A percentile compares a stretch with the other conserved stretches of the same genome.
Evolutionary conservation across 1,140 invertebrate species (phyloP).

Genomic region (Zaprionus inermis): DNA sequence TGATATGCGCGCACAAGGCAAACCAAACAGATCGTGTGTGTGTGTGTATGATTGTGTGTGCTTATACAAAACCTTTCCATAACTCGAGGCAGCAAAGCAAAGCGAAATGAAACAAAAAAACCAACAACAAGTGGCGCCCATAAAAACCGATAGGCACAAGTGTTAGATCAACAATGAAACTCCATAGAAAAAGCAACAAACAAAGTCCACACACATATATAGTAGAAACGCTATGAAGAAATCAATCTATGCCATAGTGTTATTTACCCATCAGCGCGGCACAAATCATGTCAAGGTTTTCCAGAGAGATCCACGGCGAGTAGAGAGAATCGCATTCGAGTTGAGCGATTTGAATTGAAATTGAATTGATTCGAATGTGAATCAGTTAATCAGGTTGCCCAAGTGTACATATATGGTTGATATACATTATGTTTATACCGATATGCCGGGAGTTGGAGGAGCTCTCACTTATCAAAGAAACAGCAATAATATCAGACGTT

Average conservation of each 20-base stretch:
- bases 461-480: conserved; percentile 29
- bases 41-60: too few relatives aligned
- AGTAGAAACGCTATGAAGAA: conserved; percentile 16
- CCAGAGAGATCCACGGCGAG: conserved; percentile 6
- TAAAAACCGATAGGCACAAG: conserved; percentile 37
- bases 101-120: neutral
- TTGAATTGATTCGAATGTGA: conserved; percentile 14
- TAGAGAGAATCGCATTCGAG: neutral
- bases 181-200: conserved; percentile 28
- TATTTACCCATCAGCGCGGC: conserved; percentile 22
- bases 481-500: neutral
- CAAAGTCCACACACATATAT: conserved; percentile 6
- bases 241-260: conserved; percentile 11
- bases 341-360: conserved; percentile 12
- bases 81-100: conserved; percentile 17
- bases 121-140: conserved; percentile 42
- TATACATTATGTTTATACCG: conserved; percentile 19
- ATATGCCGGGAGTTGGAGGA: conserved; percentile 24
- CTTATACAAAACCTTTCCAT: conserved; percentile 23
- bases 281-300: conserved; percentile 48
- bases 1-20: conserved; percentile 20
- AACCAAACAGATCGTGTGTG: conserved; percentile 25
- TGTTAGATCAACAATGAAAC: conserved; percentile 38
- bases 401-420: neutral
- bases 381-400: conserved; percentile 20